These are phyloP conservation scores for Philotrypesis tridentata DNA, from an alignment of 1,140 invertebrate species.

Conservation along the genomic window DNA sequence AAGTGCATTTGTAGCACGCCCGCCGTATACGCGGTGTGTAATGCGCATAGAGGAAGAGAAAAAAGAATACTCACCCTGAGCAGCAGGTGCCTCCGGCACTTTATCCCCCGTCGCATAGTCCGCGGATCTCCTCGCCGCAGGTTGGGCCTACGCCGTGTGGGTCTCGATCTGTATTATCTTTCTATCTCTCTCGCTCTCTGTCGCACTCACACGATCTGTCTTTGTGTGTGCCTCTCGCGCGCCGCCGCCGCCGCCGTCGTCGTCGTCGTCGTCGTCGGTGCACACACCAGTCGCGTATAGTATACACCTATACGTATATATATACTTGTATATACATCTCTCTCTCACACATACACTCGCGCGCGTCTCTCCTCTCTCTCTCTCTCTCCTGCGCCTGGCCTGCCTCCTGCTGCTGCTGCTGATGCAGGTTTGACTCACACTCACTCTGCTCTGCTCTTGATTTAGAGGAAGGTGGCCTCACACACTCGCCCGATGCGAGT, in stretches of 20 bases:
- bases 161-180: too few species aligned
- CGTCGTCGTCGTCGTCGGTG: neutral
- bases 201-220: neutral
- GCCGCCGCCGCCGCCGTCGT: too few species aligned
- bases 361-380: conserved; percentile 4
- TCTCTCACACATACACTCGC: neutral
- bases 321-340: neutral
- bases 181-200: conserved; percentile 1
- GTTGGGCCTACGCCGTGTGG: neutral
- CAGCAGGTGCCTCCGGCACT: conserved; percentile 37
- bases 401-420: too few species aligned
- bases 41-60: neutral
- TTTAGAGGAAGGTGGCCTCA: neutral
- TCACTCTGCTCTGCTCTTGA: neutral
- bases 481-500: too few species aligned
- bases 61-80: conserved; percentile 35
- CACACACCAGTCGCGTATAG: neutral
- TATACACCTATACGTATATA: neutral
- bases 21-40: neutral
- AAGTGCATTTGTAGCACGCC: too few species aligned
- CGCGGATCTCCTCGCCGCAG: neutral
- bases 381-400: neutral
- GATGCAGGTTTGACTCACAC: neutral
- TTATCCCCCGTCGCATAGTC: conserved; percentile 40
- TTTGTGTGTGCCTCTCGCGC: neutral